Conservation (phyloP, 2,797 vertebrate genomes). For the Poliocrania exsul region DNA sequence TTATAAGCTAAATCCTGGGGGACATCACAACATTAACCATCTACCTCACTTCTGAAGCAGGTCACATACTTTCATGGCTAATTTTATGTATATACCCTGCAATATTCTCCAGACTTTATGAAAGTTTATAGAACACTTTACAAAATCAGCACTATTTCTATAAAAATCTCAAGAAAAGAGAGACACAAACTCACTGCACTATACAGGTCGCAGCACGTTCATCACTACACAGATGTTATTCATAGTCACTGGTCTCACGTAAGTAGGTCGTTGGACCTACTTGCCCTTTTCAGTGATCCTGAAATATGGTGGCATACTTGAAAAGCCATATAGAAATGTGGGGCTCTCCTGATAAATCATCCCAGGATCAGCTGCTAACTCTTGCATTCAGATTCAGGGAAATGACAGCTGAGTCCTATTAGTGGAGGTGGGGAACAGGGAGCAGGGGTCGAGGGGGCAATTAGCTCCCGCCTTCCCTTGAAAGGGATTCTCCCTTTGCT, state of each 20-base stretch:
- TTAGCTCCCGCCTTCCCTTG: neutral
- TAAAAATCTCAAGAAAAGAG: neutral
- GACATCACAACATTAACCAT: neutral
- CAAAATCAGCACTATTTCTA: neutral
- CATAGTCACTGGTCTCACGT: neutral
- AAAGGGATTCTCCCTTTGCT: neutral
- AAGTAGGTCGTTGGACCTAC: constrained; percentile 50
- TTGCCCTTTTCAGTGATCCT: constrained; percentile 64
- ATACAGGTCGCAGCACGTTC: neutral
- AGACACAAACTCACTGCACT: neutral
- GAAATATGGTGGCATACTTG: constrained; percentile 35
- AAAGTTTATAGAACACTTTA: neutral
- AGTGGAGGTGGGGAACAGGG: neutral
- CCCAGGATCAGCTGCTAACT: constrained; percentile 21
- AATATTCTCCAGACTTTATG: neutral
- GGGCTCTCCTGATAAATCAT: constrained; percentile 38
- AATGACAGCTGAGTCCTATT: constrained; percentile 45
- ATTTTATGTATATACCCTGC: neutral
- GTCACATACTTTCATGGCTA: neutral
- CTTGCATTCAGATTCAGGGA: constrained; percentile 11
- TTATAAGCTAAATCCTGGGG: neutral
- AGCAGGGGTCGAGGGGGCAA: neutral
- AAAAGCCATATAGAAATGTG: constrained; percentile 16
- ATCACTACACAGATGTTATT: neutral
- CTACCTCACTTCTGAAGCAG: neutral